Evolutionary conservation across 2,113 vertebrate species (phyloP), one percentile per base, ranked within the genome.

Genomic region (Eupsittula cactorum): DNA sequence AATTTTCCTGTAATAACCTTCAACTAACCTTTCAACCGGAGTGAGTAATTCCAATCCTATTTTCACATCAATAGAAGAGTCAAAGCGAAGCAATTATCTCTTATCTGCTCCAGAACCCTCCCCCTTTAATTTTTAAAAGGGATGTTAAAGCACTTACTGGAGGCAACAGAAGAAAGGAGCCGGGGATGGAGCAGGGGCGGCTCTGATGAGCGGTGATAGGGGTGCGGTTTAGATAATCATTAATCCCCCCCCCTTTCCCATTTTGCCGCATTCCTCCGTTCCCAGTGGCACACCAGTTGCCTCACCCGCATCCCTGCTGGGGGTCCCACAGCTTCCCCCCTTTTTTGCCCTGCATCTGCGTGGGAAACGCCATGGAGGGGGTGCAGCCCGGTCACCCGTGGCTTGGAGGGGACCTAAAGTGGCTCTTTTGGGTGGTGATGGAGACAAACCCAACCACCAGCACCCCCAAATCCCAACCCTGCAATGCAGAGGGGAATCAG

Each of bases 1-100:
- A 98, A 98, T 98, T 98, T 99, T 98, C 97, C 98, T 98, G 98
- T 99, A 99, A 98, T 99, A 99, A 99, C 99, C 99, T 99, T 99
- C 99, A 99, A 98, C 98, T 98, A 99, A 99, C 99, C 99, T 99
- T 99, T 98, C 98, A 99, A 98, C 98, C 98, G 97, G 98, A 98
- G 98, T 98, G 98, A 99, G 98, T 98, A 98, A 99, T 99, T 98
- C 98, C 98, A 98, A 98, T 98, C 98, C 98, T 97, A 98, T 98
- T 99, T 98, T 98, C 99, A 98, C 98, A 99, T 99, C 99, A 99
- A 99, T 98, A 98, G 98, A 97, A 97, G 98, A 98, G 97, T 95
- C 98, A 97, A 96, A 98, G 97, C 95, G 88, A 97, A 97, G 97
- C 98, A 98, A 98, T 98, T 98, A 98, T 97, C 97, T 97, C 98